Base-by-base conservation (phyloP, 2,888 invertebrate species). In the Emmelina monodactyla region DNA sequence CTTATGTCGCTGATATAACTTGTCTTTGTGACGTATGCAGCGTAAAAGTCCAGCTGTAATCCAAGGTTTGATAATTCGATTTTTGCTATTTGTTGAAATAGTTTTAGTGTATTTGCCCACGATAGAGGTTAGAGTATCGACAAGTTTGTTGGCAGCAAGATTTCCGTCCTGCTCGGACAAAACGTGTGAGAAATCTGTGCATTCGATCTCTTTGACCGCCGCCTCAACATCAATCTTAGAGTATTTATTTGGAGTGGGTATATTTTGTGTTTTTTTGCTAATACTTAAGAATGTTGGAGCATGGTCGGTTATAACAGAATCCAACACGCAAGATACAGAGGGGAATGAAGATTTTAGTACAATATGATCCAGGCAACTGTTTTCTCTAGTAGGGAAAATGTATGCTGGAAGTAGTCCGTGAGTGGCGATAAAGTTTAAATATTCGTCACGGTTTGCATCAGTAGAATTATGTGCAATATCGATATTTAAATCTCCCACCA, bases 331-430 rank as follows among this genome's bases (percentile, higher is more conserved):
- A 2, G 39, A 31, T 6, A 28, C 3, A 1, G 30, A 4, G 2
- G 11, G 22, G 10, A 19, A 11, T 2, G 14, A 28, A 9, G 35
- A 14, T 28, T 36, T 39, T 1, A 28, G 22, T 12, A 39, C 15
- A 9, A 30, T 16, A 13, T 39, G 39, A n/a, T 39, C 39, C 1
- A 39, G 4, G 11, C 39, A 39, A 6, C 15, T 39, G 14, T 16
- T 10, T 13, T 9, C 3, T 13, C 32, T 32, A 12, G 36, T 39
- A 1, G 33, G 33, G 1, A 31, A n/a, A 3, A 15, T 9, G n/a
- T 31, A 15, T 6, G 31, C 7, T 4, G 31, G 31, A 9, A 31
- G 7, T 2, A 39, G 13, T 1, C 22, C 14, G 14, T 32, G 34
- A 11, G 9, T 22, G 9, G 37, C 32, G 7, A 32, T 30, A 2